Percentiles rank a stretch among this genome's conserved stretches.
Evolutionary conservation across 2,888 invertebrate genomes (phyloP).

Genomic region (Macaria notata): DNA sequence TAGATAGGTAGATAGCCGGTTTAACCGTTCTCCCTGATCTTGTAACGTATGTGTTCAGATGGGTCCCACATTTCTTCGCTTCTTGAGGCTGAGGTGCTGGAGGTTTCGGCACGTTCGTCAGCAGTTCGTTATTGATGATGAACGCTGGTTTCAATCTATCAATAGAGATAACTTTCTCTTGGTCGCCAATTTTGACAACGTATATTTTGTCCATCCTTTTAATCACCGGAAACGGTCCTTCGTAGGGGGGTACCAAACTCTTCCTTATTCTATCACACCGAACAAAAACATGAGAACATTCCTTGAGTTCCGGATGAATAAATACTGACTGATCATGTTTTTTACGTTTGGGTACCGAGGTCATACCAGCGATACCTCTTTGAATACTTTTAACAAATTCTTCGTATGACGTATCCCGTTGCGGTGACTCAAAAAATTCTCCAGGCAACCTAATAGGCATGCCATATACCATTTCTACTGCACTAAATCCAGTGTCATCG

Average conservation of each 20-base stretch:
- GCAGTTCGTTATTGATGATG: background rate
- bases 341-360: background rate
- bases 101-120: constrained; percentile 2
- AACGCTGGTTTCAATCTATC: background rate
- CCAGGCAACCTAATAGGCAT: background rate
- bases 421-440: background rate
- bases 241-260: constrained; percentile 1
- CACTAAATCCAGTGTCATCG: constrained; percentile 3
- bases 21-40: background rate
- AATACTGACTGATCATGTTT: background rate
- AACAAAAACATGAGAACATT: constrained; percentile 1
- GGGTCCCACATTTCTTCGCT: background rate
- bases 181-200: background rate
- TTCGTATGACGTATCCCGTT: background rate
- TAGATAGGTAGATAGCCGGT: too few species aligned
- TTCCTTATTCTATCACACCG: constrained; percentile 4
- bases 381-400: background rate
- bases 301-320: background rate
- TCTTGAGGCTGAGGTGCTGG: too few species aligned
- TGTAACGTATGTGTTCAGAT: background rate
- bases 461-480: constrained; percentile 1
- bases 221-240: background rate
- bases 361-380: background rate
- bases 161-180: background rate
- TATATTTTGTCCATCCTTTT: background rate